phyloP scores from a whole-genome alignment of 2,797 vertebrate species.

The Triplophysa yarkandensis region DNA sequence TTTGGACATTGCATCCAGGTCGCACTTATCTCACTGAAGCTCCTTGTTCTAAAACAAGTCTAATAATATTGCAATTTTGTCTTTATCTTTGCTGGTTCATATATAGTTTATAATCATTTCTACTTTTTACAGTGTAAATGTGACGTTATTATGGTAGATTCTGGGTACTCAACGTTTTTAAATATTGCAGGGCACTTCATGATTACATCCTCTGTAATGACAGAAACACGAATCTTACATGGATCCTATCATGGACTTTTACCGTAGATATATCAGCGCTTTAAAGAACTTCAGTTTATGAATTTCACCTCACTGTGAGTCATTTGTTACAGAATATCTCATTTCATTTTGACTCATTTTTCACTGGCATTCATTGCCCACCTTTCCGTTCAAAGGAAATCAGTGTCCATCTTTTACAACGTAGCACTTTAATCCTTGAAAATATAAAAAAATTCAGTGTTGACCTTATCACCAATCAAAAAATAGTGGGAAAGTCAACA shows the following conservation, averaged over 20 bases:
- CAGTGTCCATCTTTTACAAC: slow-evolving; percentile 26
- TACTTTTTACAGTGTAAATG: slow-evolving; percentile 64
- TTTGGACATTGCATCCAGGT: slow-evolving; percentile 61
- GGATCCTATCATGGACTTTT: slow-evolving; percentile 44
- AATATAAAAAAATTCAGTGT: slow-evolving; percentile 12
- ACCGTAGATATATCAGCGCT: slow-evolving; percentile 46
- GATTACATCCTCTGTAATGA: slow-evolving; percentile 51
- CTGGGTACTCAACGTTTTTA: slow-evolving; percentile 59
- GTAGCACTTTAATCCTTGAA: slow-evolving; percentile 59
- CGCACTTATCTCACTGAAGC: slow-evolving; percentile 63
- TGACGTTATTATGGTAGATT: slow-evolving; percentile 68
- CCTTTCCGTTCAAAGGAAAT: slow-evolving; percentile 23
- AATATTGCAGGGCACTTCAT: slow-evolving; percentile 56
- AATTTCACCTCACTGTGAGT: slow-evolving; percentile 57
- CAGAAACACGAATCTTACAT: slow-evolving; percentile 54
- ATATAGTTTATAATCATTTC: slow-evolving; percentile 48
- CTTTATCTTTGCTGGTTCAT: slow-evolving; percentile 56
- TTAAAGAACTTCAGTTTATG: slow-evolving; percentile 40
- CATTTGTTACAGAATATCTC: slow-evolving; percentile 45
- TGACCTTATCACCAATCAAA: slow-evolving; percentile 12
- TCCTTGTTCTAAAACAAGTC: slow-evolving; percentile 58
- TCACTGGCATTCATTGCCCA: background rate
- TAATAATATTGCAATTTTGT: slow-evolving; percentile 64
- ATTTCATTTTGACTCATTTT: slow-evolving; percentile 52
- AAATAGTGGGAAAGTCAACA: background rate